Conservation (phyloP, 1,140 invertebrate species). For the Mamestra configurata region DNA sequence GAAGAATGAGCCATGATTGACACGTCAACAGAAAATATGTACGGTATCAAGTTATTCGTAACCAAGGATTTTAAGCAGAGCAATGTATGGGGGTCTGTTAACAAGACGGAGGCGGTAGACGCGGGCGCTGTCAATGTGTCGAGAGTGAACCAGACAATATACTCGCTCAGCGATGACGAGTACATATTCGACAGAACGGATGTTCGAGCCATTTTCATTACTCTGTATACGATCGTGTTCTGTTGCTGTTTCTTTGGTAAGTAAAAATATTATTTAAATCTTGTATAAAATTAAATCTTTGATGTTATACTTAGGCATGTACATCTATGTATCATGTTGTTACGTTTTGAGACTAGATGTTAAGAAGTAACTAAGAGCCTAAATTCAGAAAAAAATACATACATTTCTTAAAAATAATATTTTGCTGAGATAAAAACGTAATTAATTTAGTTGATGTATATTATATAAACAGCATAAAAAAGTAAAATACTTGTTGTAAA, state of each 20-base stretch:
- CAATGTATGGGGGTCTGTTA: constrained; percentile 59
- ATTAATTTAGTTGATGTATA: too few species aligned
- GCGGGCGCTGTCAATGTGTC: constrained; percentile 65
- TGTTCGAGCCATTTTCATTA: constrained; percentile 90
- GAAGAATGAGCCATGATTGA: constrained; percentile 52
- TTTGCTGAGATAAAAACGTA: too few species aligned
- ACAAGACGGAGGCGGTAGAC: constrained; percentile 61
- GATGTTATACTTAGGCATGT: too few species aligned
- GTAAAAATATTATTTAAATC: too few species aligned
- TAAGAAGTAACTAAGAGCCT: too few species aligned
- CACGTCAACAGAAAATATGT: constrained; percentile 64
- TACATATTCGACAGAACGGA: constrained; percentile 91
- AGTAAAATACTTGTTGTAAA: too few species aligned
- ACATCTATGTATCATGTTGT: too few species aligned
- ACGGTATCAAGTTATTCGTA: constrained; percentile 67
- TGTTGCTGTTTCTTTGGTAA: constrained; percentile 91
- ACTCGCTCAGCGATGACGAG: constrained; percentile 83
- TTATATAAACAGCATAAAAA: too few species aligned
- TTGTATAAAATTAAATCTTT: too few species aligned
- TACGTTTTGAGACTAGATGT: too few species aligned
- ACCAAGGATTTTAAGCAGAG: constrained; percentile 62
- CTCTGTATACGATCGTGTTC: constrained; percentile 90
- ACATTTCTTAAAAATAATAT: too few species aligned
- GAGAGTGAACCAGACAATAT: constrained; percentile 65
- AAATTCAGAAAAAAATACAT: too few species aligned